Evolutionary conservation across 1,140 invertebrate genomes (phyloP).

Genomic region (Charaxes varanes): DNA sequence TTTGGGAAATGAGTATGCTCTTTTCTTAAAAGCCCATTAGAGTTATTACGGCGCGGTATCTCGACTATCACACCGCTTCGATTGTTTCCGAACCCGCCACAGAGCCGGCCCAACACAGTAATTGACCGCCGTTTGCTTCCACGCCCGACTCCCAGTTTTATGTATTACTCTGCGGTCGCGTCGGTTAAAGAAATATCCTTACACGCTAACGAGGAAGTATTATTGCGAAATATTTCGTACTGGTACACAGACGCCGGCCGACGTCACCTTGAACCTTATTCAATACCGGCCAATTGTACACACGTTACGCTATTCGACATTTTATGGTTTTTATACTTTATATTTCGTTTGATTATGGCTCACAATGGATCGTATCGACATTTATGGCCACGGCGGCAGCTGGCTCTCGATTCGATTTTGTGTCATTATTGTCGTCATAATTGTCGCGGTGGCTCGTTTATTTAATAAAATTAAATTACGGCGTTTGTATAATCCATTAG

Average conservation of each 20-base stretch:
- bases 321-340: slow-evolving; percentile 22
- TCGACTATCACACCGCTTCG: slow-evolving; percentile 67
- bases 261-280: slow-evolving; percentile 17
- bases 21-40: slow-evolving; percentile 71
- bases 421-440: slow-evolving; percentile 14
- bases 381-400: slow-evolving; percentile 21
- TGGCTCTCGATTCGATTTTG: slow-evolving; percentile 18
- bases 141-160: slow-evolving; percentile 56
- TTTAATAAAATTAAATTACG: slow-evolving; percentile 4
- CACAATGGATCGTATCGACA: slow-evolving; percentile 17
- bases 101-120: slow-evolving; percentile 50
- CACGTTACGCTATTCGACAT: slow-evolving; percentile 12
- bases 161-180: slow-evolving; percentile 39
- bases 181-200: slow-evolving; percentile 27
- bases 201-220: slow-evolving; percentile 33
- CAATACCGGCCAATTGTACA: slow-evolving; percentile 17
- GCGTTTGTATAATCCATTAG: slow-evolving; percentile 3
- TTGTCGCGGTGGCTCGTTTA: neutral
- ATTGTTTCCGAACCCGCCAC: slow-evolving; percentile 67
- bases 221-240: slow-evolving; percentile 9
- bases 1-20: no score
- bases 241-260: neutral
- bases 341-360: slow-evolving; percentile 20
- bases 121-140: slow-evolving; percentile 70
- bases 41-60: slow-evolving; percentile 66